Conservation (phyloP, 2,888 invertebrate genomes). For the Ophion ellenae region DNA sequence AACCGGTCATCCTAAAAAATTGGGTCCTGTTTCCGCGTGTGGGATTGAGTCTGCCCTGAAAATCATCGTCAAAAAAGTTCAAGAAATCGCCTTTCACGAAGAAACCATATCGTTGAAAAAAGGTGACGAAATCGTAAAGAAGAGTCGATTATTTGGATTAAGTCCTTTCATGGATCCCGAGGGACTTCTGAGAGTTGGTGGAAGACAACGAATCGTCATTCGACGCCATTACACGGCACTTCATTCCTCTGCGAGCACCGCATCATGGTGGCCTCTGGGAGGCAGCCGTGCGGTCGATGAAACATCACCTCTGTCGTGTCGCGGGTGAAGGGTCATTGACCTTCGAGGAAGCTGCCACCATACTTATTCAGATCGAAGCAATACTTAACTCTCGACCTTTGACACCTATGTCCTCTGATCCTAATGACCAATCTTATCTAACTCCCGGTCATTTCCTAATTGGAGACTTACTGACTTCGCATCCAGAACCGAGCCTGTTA, state of each 20-base stretch:
- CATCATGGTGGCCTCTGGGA: constrained; percentile 46
- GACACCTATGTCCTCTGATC: constrained; percentile 29
- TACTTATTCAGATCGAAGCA: constrained; percentile 34
- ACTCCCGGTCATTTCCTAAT: constrained; percentile 47
- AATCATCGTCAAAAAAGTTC: no score
- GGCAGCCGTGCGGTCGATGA: constrained; percentile 19
- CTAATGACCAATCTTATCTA: constrained; percentile 27
- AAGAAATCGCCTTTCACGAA: no score
- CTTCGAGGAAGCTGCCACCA: constrained; percentile 16
- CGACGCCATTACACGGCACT: constrained; percentile 39
- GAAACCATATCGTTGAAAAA: no score
- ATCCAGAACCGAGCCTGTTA: constrained; percentile 19
- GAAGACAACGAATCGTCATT: constrained; percentile 4
- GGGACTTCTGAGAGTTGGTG: constrained; percentile 52
- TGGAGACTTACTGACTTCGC: constrained; percentile 15
- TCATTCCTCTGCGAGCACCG: constrained; percentile 22
- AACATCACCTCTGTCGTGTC: constrained; percentile 22
- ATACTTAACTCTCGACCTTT: constrained; percentile 35
- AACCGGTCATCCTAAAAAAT: no score
- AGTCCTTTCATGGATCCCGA: constrained; percentile 26
- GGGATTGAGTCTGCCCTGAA: no score
- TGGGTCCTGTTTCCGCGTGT: no score
- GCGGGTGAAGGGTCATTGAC: neutral
- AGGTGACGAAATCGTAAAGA: no score
- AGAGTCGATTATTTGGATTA: constrained; percentile 2